Base-by-base conservation (phyloP, 2,797 vertebrate species). In the Euphonia xanthogaster region DNA sequence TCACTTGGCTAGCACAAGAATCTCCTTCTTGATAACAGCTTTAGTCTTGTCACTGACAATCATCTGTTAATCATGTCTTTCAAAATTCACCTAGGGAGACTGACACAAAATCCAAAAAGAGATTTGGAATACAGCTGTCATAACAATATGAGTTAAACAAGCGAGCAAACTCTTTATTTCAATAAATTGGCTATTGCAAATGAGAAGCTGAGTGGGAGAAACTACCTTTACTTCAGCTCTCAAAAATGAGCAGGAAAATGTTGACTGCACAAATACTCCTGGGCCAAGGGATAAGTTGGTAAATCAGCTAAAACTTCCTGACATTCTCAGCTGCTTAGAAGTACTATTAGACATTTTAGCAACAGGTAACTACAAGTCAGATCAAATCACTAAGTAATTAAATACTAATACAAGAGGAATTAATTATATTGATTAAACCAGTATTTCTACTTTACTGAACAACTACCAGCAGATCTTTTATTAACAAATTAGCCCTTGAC, bases 121-220 rank as follows among this genome's bases (percentile, higher is more conserved):
- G 61, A 86, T 84, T 70, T 87, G 70, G 94, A 96, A 94, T 96
- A 91, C 89, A 95, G 70, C 94, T 96, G 95, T 96, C 96, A 96
- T 63, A 97, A 96, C 85, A 94, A 42, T 57, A 23, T 55, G 73
- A 94, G 51, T 86, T 91, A 96, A 93, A 93, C 91, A 82, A n/a
- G 28, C 0, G 45, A 96, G 91, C 28, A 78, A 96, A 94, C 33
- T 83, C 94, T 82, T 53, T 70, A 79, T 86, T 93, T 86, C 66
- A 78, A 81, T 51, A 86, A 88, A 95, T 14, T 65, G 28, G 39
- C 87, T 87, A 84, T 3, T 67, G 44, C 48, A 93, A 90, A 70
- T 0, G 1, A 9, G 35, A 88, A 91, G 55, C 51, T 76, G 79
- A 91, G 48, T 55, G 63, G 61, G 61, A 91, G 54, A 94, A 58